Evolutionary conservation across 2,113 vertebrate genomes (phyloP).

Genomic region (Cryptomyrus ogoouensis): DNA sequence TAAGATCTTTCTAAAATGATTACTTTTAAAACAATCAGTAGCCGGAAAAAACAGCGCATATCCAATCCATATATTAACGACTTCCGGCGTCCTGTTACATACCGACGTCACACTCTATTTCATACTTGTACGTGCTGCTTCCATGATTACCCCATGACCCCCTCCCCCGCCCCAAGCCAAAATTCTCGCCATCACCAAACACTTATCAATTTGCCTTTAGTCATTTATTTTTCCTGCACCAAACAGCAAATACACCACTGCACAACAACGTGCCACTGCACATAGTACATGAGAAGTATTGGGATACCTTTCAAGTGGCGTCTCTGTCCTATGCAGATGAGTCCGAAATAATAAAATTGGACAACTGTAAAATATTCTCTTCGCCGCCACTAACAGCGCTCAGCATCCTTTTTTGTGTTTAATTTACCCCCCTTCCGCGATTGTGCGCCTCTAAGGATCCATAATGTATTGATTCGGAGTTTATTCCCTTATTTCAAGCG

Average conservation of each 20-base stretch:
- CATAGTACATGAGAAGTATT: neutral
- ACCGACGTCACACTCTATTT: neutral
- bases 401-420: neutral
- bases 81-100: neutral
- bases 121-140: neutral
- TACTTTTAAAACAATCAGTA: constrained; percentile 7
- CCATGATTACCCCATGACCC: neutral
- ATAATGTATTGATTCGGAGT: neutral
- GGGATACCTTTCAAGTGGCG: neutral
- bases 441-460: neutral
- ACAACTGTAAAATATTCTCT: neutral
- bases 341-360: neutral
- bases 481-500: constrained; percentile 25
- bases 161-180: neutral
- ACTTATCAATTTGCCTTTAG: neutral
- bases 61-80: neutral
- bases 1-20: constrained; percentile 16
- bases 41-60: neutral
- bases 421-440: neutral
- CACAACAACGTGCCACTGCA: neutral
- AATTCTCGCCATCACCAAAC: neutral
- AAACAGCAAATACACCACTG: neutral
- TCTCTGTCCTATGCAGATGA: neutral
- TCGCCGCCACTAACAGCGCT: neutral
- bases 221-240: neutral